These are phyloP conservation scores for Pygmarrhopalites habei DNA, from an alignment of 1,140 invertebrate genomes.

Conservation along the genomic window DNA sequence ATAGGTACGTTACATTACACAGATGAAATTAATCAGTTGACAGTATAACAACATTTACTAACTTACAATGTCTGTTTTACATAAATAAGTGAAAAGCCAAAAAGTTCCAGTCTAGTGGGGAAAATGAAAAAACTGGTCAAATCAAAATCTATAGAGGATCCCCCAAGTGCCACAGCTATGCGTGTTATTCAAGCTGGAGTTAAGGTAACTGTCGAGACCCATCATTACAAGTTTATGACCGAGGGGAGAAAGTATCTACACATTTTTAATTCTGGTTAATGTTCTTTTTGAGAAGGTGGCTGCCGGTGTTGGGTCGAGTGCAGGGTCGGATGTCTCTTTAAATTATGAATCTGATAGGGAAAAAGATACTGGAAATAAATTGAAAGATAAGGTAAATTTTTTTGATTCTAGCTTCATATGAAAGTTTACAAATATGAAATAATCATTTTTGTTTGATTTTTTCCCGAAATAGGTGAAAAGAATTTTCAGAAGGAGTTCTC, in stretches of 20 bases:
- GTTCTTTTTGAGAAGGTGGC: too few relatives aligned
- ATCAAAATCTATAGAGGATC: slow-evolving; percentile 65
- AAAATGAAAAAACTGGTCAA: slow-evolving; percentile 78
- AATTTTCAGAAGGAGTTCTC: slow-evolving; percentile 63
- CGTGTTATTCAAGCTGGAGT: slow-evolving; percentile 40
- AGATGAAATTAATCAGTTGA: slow-evolving; percentile 13
- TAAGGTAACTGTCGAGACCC: too few relatives aligned
- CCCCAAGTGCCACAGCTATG: slow-evolving; percentile 39
- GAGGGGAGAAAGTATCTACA: too few relatives aligned
- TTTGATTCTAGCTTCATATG: too few relatives aligned
- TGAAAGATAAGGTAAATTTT: slow-evolving; percentile 69
- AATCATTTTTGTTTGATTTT: too few relatives aligned
- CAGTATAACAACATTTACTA: slow-evolving; percentile 30
- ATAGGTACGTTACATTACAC: slow-evolving; percentile 57
- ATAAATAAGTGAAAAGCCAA: slow-evolving; percentile 74
- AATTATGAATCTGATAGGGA: slow-evolving; percentile 60
- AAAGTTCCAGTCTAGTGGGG: slow-evolving; percentile 71
- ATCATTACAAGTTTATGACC: too few relatives aligned
- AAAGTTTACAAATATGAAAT: too few relatives aligned
- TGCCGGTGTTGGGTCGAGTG: slow-evolving; percentile 45
- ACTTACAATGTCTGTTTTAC: slow-evolving; percentile 21
- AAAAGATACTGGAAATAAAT: slow-evolving; percentile 49
- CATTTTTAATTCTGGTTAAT: too few relatives aligned
- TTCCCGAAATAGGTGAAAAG: too few relatives aligned
- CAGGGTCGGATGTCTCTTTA: slow-evolving; percentile 68